phyloP scores from a whole-genome alignment of 2,888 invertebrate genomes.

The Tenthredo mesomela region DNA sequence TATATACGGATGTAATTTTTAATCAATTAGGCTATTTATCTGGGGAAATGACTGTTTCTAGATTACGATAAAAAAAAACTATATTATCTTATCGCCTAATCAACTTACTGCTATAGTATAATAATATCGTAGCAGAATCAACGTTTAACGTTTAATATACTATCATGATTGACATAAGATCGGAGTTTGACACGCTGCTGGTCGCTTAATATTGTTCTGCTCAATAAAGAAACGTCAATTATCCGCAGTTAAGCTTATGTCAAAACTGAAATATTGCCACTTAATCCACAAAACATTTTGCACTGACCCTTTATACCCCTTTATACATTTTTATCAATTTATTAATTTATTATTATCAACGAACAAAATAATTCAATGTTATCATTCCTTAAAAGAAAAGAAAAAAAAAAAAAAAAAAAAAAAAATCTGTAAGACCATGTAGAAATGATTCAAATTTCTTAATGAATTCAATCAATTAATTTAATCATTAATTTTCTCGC shows the following conservation, averaged over 20 bases:
- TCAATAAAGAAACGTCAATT: constrained; percentile 5
- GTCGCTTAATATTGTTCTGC: background rate
- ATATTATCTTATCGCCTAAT: constrained; percentile 34
- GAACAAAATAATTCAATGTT: background rate
- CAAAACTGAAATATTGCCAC: constrained; percentile 3
- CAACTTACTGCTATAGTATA: background rate
- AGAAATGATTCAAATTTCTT: background rate
- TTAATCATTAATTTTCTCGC: background rate
- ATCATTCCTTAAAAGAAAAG: too few species aligned
- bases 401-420: too few species aligned
- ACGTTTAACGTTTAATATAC: constrained; percentile 21
- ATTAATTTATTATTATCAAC: background rate
- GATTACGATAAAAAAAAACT: constrained; percentile 16
- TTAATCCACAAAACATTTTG: background rate
- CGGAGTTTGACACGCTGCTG: background rate
- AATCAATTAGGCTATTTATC: constrained; percentile 31
- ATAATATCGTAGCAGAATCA: constrained; percentile 24
- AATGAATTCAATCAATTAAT: background rate
- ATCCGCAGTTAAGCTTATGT: background rate
- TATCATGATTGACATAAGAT: background rate
- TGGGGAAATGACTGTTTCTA: background rate
- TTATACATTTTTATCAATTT: background rate
- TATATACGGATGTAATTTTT: constrained; percentile 41
- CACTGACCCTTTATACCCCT: background rate
- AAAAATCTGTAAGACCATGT: background rate